Base-by-base conservation (phyloP, 2,797 vertebrate species). In the Alosa sapidissima region DNA sequence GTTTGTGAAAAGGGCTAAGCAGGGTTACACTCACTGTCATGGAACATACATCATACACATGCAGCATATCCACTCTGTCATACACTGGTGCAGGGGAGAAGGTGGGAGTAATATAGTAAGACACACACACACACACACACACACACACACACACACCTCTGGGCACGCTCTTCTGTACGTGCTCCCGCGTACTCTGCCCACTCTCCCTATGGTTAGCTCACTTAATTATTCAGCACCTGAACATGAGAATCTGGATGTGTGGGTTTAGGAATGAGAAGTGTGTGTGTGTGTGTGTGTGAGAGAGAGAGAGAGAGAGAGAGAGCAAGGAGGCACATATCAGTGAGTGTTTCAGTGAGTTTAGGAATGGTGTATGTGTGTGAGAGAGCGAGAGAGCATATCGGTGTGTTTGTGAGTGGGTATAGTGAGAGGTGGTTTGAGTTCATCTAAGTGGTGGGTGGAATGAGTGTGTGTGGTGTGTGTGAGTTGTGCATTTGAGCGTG, bases 1-100 rank as follows among this genome's bases (percentile, higher is more conserved):
- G 54, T 16, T 19, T 58, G 19, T 21, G 16, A 58, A 58, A 21
- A 58, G 54, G 19, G 19, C 16, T 19, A 58, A 58, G 19, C 54
- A 58, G 16, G 24, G 83, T 82, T 87, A 52, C 85, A 81, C 86
- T 83, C 85, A 81, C 86, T 83, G 78, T 83, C 58, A 81, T 83
- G 86, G 89, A 89, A 90, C 84, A 33, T 58, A 90, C 84, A n/a
- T 58, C 75, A 88, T 55, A 84, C 82, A n/a, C 81, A 83, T 41
- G 41, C 54, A 0, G 82, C 75, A 45, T 86, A 83, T 91, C 75
- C 81, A 58, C 54, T 41, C 16, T 13, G 51, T 11, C 48, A 72
- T 84, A 85, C 87, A 83, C 82, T 86, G 84, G 82, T 82, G 81
- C 82, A 84, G 81, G 75, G 62, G 51, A 60, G 62, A 65, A 51